Base-by-base conservation (phyloP, 2,113 vertebrate species). In the Rhea pennata region DNA sequence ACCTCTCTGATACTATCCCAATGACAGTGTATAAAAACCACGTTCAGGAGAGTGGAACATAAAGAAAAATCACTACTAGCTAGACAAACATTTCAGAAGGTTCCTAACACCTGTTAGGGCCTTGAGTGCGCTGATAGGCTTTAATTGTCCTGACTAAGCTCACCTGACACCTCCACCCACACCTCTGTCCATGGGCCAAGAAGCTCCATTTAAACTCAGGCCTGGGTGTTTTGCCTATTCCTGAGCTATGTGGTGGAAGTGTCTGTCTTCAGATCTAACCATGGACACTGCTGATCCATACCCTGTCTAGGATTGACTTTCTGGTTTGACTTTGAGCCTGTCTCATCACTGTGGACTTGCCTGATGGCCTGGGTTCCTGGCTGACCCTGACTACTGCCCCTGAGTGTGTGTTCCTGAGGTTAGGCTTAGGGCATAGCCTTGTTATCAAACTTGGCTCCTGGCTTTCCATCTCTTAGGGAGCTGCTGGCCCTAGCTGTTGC, bases 151-250 rank as follows among this genome's bases (percentile, higher is more conserved):
- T 74, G 61, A 23, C 21, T 12, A 17, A 23, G 6, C 26, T 71
- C n/a, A 48, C 44, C 22, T 72, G 73, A 8, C 11, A 7, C 15
- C 51, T 64, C 50, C 13, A n/a, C 6, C 15, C 31, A 29, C 36
- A 20, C 9, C 27, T 75, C 31, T 58, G 39, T 54, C 20, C 4
- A 6, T 6, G 6, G 53, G 33, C 16, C n/a, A 12, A 22, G 8
- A 11, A 26, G 19, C 17, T 84, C 19, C 59, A 3, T 64, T 72
- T 72, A 72, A 87, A 13, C 15, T 40, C 29, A 48, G 51, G 33
- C 8, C 8, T 15, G 9, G 5, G 3, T 1, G 0, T 9, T 40
- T 3, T 48, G 17, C 0, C 0, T n/a, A 1, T 58, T 6, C 0
- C 0, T 42, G 31, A 26, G 23, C 0, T 59, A 0, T 31, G 7